These are phyloP conservation scores for Epinotia nisella DNA, from an alignment of 2,888 invertebrate species.

Conservation along the genomic window DNA sequence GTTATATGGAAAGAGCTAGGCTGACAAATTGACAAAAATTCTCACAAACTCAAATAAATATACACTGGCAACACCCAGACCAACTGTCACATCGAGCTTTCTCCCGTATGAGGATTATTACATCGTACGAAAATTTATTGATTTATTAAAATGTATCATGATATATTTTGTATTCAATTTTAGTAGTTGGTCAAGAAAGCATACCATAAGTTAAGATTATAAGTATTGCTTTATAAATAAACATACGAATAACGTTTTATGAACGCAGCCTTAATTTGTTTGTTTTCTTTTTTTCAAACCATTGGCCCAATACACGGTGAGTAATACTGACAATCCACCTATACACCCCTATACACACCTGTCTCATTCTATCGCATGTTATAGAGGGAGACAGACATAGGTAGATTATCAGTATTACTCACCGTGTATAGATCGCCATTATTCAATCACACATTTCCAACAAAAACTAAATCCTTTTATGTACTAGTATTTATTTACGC, in stretches of 20 bases:
- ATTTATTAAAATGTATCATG: neutral
- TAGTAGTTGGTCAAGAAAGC: neutral
- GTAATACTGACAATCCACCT: no score
- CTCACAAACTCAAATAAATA: conserved; percentile 15
- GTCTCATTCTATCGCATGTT: no score
- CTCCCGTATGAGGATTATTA: neutral
- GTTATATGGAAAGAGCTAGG: conserved; percentile 36
- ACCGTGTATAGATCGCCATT: no score
- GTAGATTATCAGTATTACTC: no score
- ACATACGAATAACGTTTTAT: no score
- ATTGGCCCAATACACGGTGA: no score
- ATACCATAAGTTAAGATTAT: neutral
- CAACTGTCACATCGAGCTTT: conserved; percentile 28
- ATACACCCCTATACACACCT: no score
- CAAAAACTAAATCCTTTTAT: no score
- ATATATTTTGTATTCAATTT: neutral
- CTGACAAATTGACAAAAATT: conserved; percentile 23
- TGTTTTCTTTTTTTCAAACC: neutral
- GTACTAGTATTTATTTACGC: no score
- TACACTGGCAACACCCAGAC: conserved; percentile 31
- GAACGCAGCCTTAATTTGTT: neutral
- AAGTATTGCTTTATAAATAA: no score
- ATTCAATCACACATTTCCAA: no score
- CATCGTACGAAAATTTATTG: neutral
- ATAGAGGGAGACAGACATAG: no score